phyloP scores from a whole-genome alignment of 2,888 invertebrate species.

The Cantharis flavilabris region DNA sequence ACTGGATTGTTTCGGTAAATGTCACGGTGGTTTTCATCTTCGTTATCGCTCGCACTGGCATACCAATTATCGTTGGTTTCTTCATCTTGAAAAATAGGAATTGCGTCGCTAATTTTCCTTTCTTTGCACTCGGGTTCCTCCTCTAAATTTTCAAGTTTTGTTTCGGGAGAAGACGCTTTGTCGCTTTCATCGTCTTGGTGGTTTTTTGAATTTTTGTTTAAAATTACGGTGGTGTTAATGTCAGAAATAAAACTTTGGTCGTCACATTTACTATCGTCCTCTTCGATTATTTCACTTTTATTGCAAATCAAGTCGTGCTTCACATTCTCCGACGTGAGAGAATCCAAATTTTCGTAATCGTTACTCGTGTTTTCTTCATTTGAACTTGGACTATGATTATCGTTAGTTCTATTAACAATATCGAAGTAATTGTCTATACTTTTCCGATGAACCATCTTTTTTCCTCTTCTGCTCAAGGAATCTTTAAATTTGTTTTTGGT shows the following conservation, averaged over 20 bases:
- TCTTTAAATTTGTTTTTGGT: slow-evolving; percentile 49
- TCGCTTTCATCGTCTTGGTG: not conserved
- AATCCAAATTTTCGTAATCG: slow-evolving; percentile 53
- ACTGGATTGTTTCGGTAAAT: slow-evolving; percentile 82
- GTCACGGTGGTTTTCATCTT: slow-evolving; percentile 71
- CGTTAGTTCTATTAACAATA: slow-evolving; percentile 52
- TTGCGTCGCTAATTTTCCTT: slow-evolving; percentile 55
- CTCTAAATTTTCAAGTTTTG: not conserved
- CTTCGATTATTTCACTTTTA: not conserved
- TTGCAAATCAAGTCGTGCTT: not conserved
- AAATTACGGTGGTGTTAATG: slow-evolving; percentile 12
- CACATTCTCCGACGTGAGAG: slow-evolving; percentile 37
- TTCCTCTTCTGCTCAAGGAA: slow-evolving; percentile 42
- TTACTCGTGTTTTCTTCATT: slow-evolving; percentile 63
- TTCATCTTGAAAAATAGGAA: slow-evolving; percentile 54
- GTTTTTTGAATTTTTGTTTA: slow-evolving; percentile 2
- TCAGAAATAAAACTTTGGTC: slow-evolving; percentile 8
- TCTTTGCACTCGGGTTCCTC: slow-evolving; percentile 1
- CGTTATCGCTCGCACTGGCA: slow-evolving; percentile 77
- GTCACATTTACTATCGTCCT: not conserved
- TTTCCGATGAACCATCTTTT: slow-evolving; percentile 48
- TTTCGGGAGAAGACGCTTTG: not conserved
- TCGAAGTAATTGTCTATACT: slow-evolving; percentile 54
- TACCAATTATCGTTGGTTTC: slow-evolving; percentile 75
- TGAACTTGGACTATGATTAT: slow-evolving; percentile 53